Base-by-base conservation (phyloP, 2,113 vertebrate species). In the Nyctibius bracteatus region DNA sequence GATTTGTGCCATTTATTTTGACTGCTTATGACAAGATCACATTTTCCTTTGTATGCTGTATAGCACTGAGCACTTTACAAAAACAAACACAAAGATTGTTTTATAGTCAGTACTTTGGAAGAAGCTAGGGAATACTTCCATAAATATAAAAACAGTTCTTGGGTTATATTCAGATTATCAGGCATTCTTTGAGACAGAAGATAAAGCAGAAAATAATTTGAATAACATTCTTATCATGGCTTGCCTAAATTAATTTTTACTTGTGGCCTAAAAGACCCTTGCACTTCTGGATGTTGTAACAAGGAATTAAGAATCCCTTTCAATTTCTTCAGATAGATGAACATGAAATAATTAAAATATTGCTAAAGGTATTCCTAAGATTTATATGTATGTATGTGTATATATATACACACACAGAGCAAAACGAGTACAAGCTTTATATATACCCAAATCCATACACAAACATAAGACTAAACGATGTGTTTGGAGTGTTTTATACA, bases 151-250 rank as follows among this genome's bases (percentile, higher is more conserved):
- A 18, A 7, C 1, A 41, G 1, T 16, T n/a, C 10, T 6, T 39
- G 10, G 8, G 8, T 67, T 83, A 37, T 66, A 21, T 39, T 70
- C 23, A 37, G 8, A 30, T 52, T 78, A 35, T 30, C 43, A 58
- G 23, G 6, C n/a, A 8, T 31, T 84, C 7, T 33, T 35, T 65
- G 33, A 84, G 51, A 52, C 3, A 65, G 12, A 77, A 77, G 19
- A 28, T 31, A 71, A 75, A 86, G 6, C 1, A 71, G 22, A 55
- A 91, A 82, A n/a, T 17, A 62, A 58, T 57, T 70, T 51, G 4
- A 43, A 68, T 22, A 39, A 0, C 3, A 28, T 31, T 61, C 4
- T 22, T 66, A 30, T 9, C 3, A 17, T 30, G 27, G 12, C 3
- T 79, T 35, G 9, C 7, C 4, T 15, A 85, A 55, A 46, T 31